A percentile compares a stretch with the other conserved stretches of the same genome.
Conservation (phyloP, 2,888 invertebrate genomes). For the Parnassius mnemosyne region DNA sequence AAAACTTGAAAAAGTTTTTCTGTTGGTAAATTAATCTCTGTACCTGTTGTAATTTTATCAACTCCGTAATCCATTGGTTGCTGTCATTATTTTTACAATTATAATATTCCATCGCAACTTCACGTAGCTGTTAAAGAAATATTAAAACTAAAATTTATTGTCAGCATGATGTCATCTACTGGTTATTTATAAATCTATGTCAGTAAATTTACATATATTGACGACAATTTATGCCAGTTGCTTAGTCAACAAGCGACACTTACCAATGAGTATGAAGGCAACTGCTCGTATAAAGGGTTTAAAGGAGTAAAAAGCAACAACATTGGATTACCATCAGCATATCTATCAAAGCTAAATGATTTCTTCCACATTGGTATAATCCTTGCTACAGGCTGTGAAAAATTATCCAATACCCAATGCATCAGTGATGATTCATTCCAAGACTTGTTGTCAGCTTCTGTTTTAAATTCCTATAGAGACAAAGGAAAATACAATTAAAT, state of each 20-base stretch:
- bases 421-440: conserved; percentile 70
- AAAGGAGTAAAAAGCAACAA: conserved; percentile 89
- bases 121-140: conserved; percentile 80
- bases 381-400: conserved; percentile 83
- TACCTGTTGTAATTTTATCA: conserved; percentile 65
- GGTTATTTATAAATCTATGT: too few relatives aligned
- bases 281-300: conserved; percentile 83
- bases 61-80: conserved; percentile 66
- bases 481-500: neutral
- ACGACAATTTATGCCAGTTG: too few relatives aligned
- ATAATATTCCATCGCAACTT: conserved; percentile 86
- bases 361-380: conserved; percentile 87
- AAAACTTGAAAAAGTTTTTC: conserved; percentile 59
- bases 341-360: conserved; percentile 83
- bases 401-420: conserved; percentile 82
- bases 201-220: too few relatives aligned
- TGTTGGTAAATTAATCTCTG: conserved; percentile 68
- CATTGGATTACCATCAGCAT: conserved; percentile 85
- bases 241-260: conserved; percentile 32
- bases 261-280: conserved; percentile 87
- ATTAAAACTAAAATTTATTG: too few relatives aligned
- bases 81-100: conserved; percentile 82
- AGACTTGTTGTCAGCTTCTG: conserved; percentile 46
- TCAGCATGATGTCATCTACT: too few relatives aligned
- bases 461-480: conserved; percentile 74